Percentiles rank a stretch among this genome's conserved stretches.
These are phyloP conservation scores for Pseudomugil tenellus DNA, from an alignment of 2,797 vertebrate species.

Conservation along the genomic window DNA sequence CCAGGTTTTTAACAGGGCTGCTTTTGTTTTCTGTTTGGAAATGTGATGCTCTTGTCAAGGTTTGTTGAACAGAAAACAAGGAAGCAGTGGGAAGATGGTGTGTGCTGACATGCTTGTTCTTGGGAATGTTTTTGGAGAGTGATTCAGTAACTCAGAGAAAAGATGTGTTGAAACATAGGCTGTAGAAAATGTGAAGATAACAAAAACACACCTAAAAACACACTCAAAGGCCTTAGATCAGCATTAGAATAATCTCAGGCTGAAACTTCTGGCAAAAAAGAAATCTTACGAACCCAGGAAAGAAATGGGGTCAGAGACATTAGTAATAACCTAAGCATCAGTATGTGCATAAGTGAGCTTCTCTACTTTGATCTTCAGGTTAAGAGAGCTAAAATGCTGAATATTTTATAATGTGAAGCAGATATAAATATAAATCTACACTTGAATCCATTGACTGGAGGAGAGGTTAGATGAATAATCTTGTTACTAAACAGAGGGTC, in stretches of 20 bases:
- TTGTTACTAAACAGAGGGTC: slow-evolving; percentile 15
- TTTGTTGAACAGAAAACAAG: slow-evolving; percentile 12
- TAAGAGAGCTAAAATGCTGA: slow-evolving; percentile 33
- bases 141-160: slow-evolving; percentile 29
- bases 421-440: slow-evolving; percentile 21
- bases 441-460: slow-evolving; percentile 17
- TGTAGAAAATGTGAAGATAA: neutral
- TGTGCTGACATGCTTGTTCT: neutral
- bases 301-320: neutral
- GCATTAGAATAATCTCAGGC: neutral
- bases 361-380: slow-evolving; percentile 8
- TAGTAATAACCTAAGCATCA: slow-evolving; percentile 22
- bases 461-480: slow-evolving; percentile 17
- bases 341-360: slow-evolving; percentile 10
- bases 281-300: neutral
- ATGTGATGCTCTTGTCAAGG: neutral
- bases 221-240: too few species aligned
- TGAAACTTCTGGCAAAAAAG: neutral
- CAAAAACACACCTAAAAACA: neutral
- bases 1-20: neutral
- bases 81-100: neutral
- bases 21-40: slow-evolving; percentile 17
- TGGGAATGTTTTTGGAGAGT: slow-evolving; percentile 10
- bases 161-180: neutral
- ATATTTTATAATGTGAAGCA: slow-evolving; percentile 53